These are phyloP conservation scores for Ptychochromis oligacanthus DNA, from an alignment of 2,113 vertebrate genomes.

Conservation along the genomic window DNA sequence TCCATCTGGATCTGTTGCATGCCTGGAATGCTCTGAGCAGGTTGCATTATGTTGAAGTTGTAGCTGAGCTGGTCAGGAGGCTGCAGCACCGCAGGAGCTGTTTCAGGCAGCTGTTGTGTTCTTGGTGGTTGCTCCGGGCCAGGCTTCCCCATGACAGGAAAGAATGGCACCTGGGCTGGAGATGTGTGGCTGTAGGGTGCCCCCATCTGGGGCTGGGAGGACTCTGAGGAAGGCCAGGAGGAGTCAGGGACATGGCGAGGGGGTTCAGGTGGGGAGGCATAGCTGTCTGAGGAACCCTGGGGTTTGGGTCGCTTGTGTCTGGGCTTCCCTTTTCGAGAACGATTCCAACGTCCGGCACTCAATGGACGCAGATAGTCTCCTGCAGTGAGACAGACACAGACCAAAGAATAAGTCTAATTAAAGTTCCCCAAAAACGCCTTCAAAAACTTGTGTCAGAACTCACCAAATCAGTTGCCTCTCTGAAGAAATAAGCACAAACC, in stretches of 20 bases:
- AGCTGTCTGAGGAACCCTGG: slow-evolving; percentile 72
- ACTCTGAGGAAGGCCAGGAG: slow-evolving; percentile 74
- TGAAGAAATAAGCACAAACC: slow-evolving; percentile 68
- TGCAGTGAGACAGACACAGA: slow-evolving; percentile 16
- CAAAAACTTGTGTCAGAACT: background rate
- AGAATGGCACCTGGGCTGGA: slow-evolving; percentile 65
- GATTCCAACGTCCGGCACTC: slow-evolving; percentile 69
- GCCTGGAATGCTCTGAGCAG: slow-evolving; percentile 47
- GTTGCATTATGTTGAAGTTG: slow-evolving; percentile 61
- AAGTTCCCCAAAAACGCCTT: background rate
- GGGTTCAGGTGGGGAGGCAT: slow-evolving; percentile 52
- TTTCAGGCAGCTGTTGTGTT: slow-evolving; percentile 41
- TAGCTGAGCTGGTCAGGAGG: slow-evolving; percentile 63
- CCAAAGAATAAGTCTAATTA: background rate
- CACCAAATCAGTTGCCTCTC: background rate
- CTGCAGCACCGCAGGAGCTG: slow-evolving; percentile 44
- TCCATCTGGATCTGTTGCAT: slow-evolving; percentile 66
- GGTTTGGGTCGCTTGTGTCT: slow-evolving; percentile 82
- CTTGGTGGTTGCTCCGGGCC: slow-evolving; percentile 17
- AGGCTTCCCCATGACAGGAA: slow-evolving; percentile 51
- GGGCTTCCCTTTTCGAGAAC: slow-evolving; percentile 74
- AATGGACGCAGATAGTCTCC: slow-evolving; percentile 70
- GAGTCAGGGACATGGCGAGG: slow-evolving; percentile 54
- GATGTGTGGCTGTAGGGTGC: slow-evolving; percentile 59
- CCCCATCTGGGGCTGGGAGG: slow-evolving; percentile 65